Evolutionary conservation across 2,113 vertebrate genomes (phyloP), one percentile per base, ranked within the genome.

Genomic region (Poicephalus meyeri): DNA sequence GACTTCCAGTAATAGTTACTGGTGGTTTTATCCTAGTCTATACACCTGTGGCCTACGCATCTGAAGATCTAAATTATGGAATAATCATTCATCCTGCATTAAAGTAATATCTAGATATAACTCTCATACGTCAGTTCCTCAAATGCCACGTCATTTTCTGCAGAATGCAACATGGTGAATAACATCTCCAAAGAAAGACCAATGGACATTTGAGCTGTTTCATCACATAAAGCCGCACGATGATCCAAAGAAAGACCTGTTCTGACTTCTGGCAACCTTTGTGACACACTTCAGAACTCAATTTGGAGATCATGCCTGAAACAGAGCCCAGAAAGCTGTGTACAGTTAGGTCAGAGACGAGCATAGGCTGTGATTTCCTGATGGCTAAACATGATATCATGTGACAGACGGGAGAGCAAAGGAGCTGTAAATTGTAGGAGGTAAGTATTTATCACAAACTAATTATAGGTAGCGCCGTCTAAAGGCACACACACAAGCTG

Each of bases 11-110:
- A 55, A 52, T 1, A 53, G 37, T 21, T 63, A 35, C 3, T 49
- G 3, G 4, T 0, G 11, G 3, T 52, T 70, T 41, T 39, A 55
- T 56, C 7, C 0, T 6, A 42, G 35, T n/a, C 39, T 49, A 12
- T 20, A 77, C 53, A 89, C 5, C 13, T 70, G 20, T 50, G 29
- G 19, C 37, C 53, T 90, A 44, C 6, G 21, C 4, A 78, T 58
- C 10, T 7, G 44, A 69, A 87, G 24, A 49, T 3, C 24, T 49
- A 68, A 87, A 73, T 39, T n/a, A 70, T 10, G 6, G 44, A 84
- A 73, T 31, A 21, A 10, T 17, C 4, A 49, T 44, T 24, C 35
- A 61, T 13, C 9, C 25, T 50, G 10, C 6, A 6, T 52, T 29
- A 17, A 56, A 64, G 16, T 42, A 55, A 41, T 52, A 37, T 6